A percentile compares a stretch with the other conserved stretches of the same genome.
Conservation (phyloP, 2,888 invertebrate genomes). For the Bimastos eiseni region DNA sequence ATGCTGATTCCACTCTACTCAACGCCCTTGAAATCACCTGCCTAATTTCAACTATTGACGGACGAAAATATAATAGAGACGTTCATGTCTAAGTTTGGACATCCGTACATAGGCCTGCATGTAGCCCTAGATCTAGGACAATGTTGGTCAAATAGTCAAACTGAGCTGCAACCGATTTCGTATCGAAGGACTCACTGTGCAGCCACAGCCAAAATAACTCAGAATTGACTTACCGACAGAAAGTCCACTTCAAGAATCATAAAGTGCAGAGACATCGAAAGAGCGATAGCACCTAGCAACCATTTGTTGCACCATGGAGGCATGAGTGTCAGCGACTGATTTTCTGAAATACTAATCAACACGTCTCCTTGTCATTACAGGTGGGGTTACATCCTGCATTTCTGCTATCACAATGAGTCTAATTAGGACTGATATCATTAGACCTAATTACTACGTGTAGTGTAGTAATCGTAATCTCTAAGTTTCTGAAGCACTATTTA, state of each 20-base stretch:
- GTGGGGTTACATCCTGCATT: no score
- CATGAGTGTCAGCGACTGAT: constrained; percentile 96
- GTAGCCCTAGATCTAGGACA: background rate
- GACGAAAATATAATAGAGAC: background rate
- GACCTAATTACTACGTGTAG: no score
- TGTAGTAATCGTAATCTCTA: no score
- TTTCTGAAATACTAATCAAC: constrained; percentile 86
- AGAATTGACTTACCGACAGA: constrained; percentile 76
- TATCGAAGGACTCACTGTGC: background rate
- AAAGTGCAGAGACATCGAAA: constrained; percentile 99
- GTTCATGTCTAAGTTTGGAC: background rate
- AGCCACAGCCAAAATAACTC: background rate
- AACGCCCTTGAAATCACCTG: no score
- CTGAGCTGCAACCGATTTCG: background rate
- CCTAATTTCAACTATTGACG: background rate
- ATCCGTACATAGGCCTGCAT: background rate
- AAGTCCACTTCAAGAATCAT: constrained; percentile 98
- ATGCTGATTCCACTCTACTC: background rate
- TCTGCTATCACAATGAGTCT: no score
- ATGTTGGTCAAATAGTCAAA: background rate
- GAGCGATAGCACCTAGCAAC: constrained; percentile 96
- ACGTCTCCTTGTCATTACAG: background rate
- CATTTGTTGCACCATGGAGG: constrained; percentile 99
- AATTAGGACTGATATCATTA: background rate
- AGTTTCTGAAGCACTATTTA: no score